phyloP scores from a whole-genome alignment of 2,797 vertebrate genomes.

The Chelon auratus region DNA sequence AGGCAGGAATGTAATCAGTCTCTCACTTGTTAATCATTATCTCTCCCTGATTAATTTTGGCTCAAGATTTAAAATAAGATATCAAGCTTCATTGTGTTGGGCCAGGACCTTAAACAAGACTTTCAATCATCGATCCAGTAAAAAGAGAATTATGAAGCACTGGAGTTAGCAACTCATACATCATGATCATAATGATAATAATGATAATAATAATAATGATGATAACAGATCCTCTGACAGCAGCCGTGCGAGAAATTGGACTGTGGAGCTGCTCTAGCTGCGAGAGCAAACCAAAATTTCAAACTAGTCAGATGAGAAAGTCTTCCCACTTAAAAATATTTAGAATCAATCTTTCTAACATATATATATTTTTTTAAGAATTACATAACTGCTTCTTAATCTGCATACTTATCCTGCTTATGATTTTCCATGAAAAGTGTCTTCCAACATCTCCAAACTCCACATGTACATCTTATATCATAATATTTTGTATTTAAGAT shows the following conservation, averaged over 20 bases:
- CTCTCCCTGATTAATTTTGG: conserved; percentile 73
- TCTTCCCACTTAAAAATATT: no score
- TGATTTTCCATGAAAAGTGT: no score
- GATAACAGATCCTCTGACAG: not conserved
- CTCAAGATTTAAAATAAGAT: conserved; percentile 73
- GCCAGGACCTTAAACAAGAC: conserved; percentile 54
- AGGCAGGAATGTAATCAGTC: conserved; percentile 69
- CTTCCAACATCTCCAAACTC: no score
- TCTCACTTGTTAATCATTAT: conserved; percentile 76
- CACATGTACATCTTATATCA: no score
- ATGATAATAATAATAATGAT: conserved; percentile 13
- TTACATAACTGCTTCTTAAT: no score
- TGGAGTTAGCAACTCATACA: conserved; percentile 4
- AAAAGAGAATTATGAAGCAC: conserved; percentile 21
- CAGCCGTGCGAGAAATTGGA: not conserved
- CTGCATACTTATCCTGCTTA: no score
- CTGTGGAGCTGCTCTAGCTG: not conserved
- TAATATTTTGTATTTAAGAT: no score
- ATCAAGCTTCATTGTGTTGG: conserved; percentile 61
- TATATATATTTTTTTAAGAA: no score
- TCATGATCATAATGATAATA: conserved; percentile 18
- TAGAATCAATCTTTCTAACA: no score
- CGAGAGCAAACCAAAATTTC: not conserved
- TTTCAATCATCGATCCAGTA: conserved; percentile 46
- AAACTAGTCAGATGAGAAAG: no score